Evolutionary conservation across 2,797 vertebrate genomes (phyloP), one percentile per base, ranked within the genome.

Genomic region (Sebastes wilsoni): DNA sequence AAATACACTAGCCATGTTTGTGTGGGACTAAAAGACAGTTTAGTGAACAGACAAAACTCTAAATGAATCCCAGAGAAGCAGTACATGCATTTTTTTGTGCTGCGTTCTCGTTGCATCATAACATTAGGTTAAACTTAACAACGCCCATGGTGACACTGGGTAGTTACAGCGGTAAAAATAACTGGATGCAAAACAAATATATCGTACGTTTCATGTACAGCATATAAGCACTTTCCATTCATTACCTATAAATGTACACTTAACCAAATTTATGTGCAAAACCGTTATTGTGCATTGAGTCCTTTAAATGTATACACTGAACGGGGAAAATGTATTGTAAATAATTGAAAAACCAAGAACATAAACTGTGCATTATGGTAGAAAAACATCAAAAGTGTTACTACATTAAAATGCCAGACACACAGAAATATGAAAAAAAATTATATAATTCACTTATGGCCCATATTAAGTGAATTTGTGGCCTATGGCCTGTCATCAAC

Each of bases 1-100:
- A 75, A 80, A 83, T 59, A 30, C 30, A 76, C 9, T 52, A n/a
- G 65, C 8, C 10, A 46, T 81, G 58, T 14, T 82, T 58, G 32
- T 67, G 30, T 71, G 30, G 2, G 62, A 70, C 66, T 38, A 22
- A 62, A 62, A 56, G 27, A 60, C 2, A 4, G 1, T 9, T 75
- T 66, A 25, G 6, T 59, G 54, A 82, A 66, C 34, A 25, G 22
- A 34, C 32, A 55, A 77, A 72, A 60, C n/a, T 69, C 28, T 52
- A 65, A 79, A 65, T 52, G 28, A 71, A 76, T 77, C 27, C 14
- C 5, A 11, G 60, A 55, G 65, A 65, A 69, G 65, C 12, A 25
- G 54, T 6, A 22, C 11, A 55, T 49, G 22, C 16, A 69, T 0
- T 0, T 18, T 42, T 77, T 65, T 56, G 60, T 59, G 61, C 32